Evolutionary conservation across 2,113 vertebrate genomes (phyloP), one percentile per base, ranked within the genome.

Genomic region (Callithrix jacchus): DNA sequence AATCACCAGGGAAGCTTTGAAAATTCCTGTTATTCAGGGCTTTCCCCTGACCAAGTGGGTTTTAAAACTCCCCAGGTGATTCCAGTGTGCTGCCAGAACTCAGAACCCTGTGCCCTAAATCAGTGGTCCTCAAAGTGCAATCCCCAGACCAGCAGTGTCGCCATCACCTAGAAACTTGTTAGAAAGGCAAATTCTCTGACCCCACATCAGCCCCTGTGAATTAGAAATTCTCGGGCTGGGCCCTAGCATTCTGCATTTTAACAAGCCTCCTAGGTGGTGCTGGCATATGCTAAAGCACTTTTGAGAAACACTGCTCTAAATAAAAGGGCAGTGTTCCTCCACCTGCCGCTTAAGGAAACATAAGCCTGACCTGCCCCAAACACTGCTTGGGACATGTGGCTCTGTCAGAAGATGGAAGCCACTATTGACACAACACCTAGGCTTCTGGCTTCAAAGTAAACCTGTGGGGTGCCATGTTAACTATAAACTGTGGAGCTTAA

Each of bases 341-440:
- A 86, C 95, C 88, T 96, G 77, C 45, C 49, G 85, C 66, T 56
- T 42, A 52, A 81, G 66, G 45, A 21, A 77, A 66, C 58, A 58
- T n/a, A 92, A 56, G 37, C 21, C 66, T 68, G 8, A 92, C 21
- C 30, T 73, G 66, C 71, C 37, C 79, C 89, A 96, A 93, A 89
- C 42, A 89, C 35, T 74, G 68, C 47, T 80, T 23, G 47, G 45
- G 37, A 40, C 54, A 16, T 45, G 9, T 0, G 40, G 37, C 35
- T 95, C 90, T 84, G 61, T 89, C 23, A 73, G 49, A 95, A 71
- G 23, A 70, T 58, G 47, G 47, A 82, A 88, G n/a, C 10, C 49
- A 66, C 89, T 96, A 2, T 82, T 91, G 93, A 95, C 95, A 95
- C 47, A 91, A 83, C 71, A 81, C 4, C 4, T 11, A 85, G 66